Conservation (phyloP, 2,888 invertebrate genomes). For the Pilophorus perplexus region DNA sequence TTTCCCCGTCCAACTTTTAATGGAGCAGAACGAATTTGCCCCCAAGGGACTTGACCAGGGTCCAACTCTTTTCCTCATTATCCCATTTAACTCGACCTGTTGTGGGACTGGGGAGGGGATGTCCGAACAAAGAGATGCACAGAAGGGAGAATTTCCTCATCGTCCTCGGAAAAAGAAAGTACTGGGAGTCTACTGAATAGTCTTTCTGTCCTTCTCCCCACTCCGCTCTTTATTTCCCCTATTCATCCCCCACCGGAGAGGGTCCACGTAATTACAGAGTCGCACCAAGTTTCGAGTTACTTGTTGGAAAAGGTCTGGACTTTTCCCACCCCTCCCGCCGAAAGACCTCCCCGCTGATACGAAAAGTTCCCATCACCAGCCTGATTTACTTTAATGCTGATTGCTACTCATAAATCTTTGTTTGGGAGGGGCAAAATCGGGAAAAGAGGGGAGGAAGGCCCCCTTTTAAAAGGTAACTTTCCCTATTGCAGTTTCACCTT, state of each 20-base stretch:
- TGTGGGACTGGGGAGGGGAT: neutral
- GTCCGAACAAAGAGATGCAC: conserved; percentile 29
- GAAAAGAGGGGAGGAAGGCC: conserved; percentile 3
- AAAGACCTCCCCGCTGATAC: neutral
- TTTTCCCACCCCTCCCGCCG: conserved; percentile 6
- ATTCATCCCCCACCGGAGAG: too few relatives aligned
- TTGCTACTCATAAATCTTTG: conserved; percentile 39
- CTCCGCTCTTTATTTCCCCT: too few relatives aligned
- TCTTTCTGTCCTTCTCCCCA: conserved; percentile 10
- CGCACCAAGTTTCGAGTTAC: conserved; percentile 36
- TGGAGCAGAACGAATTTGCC: conserved; percentile 17
- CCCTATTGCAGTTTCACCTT: conserved; percentile 23
- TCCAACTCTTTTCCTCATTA: conserved; percentile 37
- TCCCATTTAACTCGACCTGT: conserved; percentile 9
- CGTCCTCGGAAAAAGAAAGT: conserved; percentile 20
- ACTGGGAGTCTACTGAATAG: conserved; percentile 16
- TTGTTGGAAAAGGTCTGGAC: neutral
- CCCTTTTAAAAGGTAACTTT: conserved; percentile 35
- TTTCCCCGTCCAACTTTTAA: conserved; percentile 15
- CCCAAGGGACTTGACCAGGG: conserved; percentile 1
- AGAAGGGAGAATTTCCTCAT: conserved; percentile 33
- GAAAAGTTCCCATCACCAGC: conserved; percentile 37
- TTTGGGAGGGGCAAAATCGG: too few relatives aligned
- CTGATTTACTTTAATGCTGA: conserved; percentile 41
- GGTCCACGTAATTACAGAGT: conserved; percentile 39